Conservation (phyloP, 2,888 invertebrate genomes). For the Pristionchus arcanus region DNA sequence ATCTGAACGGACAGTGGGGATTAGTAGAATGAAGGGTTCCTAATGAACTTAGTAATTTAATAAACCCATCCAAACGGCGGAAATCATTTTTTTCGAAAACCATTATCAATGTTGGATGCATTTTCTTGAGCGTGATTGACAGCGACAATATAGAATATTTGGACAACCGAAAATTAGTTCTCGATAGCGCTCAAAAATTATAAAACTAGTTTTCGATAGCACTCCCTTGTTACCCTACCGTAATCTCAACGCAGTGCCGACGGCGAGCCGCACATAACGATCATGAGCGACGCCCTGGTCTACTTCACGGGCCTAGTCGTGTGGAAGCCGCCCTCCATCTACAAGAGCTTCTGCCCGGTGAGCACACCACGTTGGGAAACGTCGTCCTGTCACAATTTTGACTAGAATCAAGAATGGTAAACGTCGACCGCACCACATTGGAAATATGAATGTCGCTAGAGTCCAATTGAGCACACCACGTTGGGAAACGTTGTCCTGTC, state of each 20-base stretch:
- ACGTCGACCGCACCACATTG: not conserved
- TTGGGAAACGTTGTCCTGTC: too few species aligned
- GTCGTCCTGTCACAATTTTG: slow-evolving; percentile 46
- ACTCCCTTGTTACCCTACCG: not conserved
- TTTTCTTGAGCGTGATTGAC: too few species aligned
- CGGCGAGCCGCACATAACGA: slow-evolving; percentile 79
- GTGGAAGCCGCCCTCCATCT: slow-evolving; percentile 79
- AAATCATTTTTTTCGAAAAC: too few species aligned
- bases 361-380: not conserved
- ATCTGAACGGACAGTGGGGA: not conserved
- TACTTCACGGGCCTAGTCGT: slow-evolving; percentile 77
- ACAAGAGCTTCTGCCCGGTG: slow-evolving; percentile 78
- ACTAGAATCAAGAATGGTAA: not conserved
- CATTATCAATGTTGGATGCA: too few species aligned
- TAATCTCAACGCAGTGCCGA: slow-evolving; percentile 71
- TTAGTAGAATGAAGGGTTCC: not conserved
- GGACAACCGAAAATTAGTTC: too few species aligned
- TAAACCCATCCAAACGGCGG: too few species aligned
- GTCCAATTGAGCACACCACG: slow-evolving; percentile 53
- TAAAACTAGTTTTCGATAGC: not conserved
- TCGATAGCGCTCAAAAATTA: not conserved
- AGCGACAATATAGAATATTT: too few species aligned
- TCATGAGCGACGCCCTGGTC: slow-evolving; percentile 78
- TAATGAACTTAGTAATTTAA: not conserved
- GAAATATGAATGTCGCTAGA: too few species aligned